Base-by-base conservation (phyloP, 2,797 vertebrate genomes). In the Dryobates pubescens region DNA sequence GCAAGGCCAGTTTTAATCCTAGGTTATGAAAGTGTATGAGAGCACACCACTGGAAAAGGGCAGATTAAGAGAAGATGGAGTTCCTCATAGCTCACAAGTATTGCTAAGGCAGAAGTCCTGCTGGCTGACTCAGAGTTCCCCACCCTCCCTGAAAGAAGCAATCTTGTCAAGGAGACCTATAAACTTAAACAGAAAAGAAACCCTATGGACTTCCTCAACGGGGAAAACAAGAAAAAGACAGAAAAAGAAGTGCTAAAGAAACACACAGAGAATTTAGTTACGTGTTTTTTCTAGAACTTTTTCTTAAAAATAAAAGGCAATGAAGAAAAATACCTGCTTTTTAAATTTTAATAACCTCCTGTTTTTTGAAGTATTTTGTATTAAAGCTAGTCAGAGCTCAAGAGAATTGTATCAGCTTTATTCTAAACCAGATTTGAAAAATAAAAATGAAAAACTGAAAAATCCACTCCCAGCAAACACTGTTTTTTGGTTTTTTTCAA, bases 101-200 rank as follows among this genome's bases (percentile, higher is more conserved):
- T 9, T 62, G 61, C 71, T 81, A 68, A 29, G 77, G 84, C 70
- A 93, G 67, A 83, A 89, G 84, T 93, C 85, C 83, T 86, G 51
- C 45, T 53, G 68, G 62, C 49, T 95, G 94, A 94, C 82, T 96
- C 89, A 89, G 17, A 14, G 61, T 3, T 88, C 90, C 49, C 85
- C 90, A 91, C 82, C 90, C 89, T 3, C 85, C 32, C 47, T 17
- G 22, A 77, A 75, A 91, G 47, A 77, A 74, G 45, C 22, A 47
- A 68, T 51, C 69, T 74, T 72, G 43, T 45, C 3, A 2, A 18
- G 64, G 80, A 77, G 26, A 62, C 61, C 61, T 86, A 53, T 47
- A 78, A 91, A 88, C 61, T 53, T 63, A 45, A 61, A 88, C 2
- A 53, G 63, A 67, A 87, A 69, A 80, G 10, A 91, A 87, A 47